Base-by-base conservation (phyloP, 53 echinoderm and acorn worm species). In the Zoroaster sp. region DNA sequence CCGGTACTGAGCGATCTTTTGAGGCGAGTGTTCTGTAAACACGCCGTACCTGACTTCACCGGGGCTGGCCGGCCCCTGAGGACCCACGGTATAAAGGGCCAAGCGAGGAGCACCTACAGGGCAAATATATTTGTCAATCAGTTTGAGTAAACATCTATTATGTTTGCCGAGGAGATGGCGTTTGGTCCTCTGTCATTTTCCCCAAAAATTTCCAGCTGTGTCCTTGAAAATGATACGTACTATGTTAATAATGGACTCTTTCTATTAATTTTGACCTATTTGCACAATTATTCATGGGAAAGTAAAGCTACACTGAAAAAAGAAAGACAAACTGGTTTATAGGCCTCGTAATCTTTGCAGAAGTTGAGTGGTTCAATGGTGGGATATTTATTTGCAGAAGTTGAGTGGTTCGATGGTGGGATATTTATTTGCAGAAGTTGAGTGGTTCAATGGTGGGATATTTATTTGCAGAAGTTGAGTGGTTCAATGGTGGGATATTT, bases 41-140 rank as follows among this genome's bases (percentile, higher is more conserved):
- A 76, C 32, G 49, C 35, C 21, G 47, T 47, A 0, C 45, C 32
- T 47, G 14, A 46, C 18, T 21, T 49, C 12, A 21, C 76, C 41
- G 18, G 35, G 76, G 47, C 47, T 34, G 76, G 76, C 28, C 51
- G 51, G 35, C 76, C 76, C 51, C 35, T 17, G 76, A 76, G 76
- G 76, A 76, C 28, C n/a, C n/a, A n/a, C 11, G 32, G 17, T 13
- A 14, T 47, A 8, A 59, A 59, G 63, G 14, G 47, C 41, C 51
- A 15, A 34, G 47, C 35, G 33, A 15, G 51, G 51, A 32, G 15
- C 31, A 14, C 49, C 14, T 28, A 13, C 52, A 35, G 28, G 25
- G 42, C 8, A 74, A 49, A 34, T 75, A 32, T 33, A 14, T 28
- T 46, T 47, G 76, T 51, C 35, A 76, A 76, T 59, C 49, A 52